A percentile compares a stretch with the other conserved stretches of the same genome.
phyloP scores from a whole-genome alignment of 2,888 invertebrate genomes.

The Hololepta plana region DNA sequence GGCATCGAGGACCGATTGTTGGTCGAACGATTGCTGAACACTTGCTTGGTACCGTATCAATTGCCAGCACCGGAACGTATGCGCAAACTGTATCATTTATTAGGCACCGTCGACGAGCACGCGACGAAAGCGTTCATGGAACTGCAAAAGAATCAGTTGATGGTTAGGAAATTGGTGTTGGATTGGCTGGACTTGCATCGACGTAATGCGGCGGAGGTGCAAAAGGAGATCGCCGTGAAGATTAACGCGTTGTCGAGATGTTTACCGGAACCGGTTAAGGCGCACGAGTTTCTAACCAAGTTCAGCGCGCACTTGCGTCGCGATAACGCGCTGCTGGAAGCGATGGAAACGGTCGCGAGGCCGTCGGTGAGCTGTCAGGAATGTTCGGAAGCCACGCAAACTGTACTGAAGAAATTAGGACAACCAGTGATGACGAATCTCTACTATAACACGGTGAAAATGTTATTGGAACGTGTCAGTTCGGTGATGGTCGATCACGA shows the following conservation, averaged over 20 bases:
- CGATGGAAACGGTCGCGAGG: slow-evolving; percentile 75
- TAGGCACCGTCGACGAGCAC: slow-evolving; percentile 88
- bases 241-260: slow-evolving; percentile 54
- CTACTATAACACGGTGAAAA: slow-evolving; percentile 91
- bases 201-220: slow-evolving; percentile 44
- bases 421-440: slow-evolving; percentile 89
- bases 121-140: slow-evolving; percentile 88
- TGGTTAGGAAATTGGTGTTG: slow-evolving; percentile 64
- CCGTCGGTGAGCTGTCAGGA: slow-evolving; percentile 87
- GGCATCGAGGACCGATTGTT: slow-evolving; percentile 77
- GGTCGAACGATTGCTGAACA: slow-evolving; percentile 84
- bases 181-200: slow-evolving; percentile 77
- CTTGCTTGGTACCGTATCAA: slow-evolving; percentile 87
- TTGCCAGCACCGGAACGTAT: slow-evolving; percentile 72
- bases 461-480: slow-evolving; percentile 83
- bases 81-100: slow-evolving; percentile 73
- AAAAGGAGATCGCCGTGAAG: slow-evolving; percentile 53
- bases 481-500: slow-evolving; percentile 92
- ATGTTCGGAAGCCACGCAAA: slow-evolving; percentile 78
- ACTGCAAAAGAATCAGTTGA: slow-evolving; percentile 77
- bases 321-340: slow-evolving; percentile 48
- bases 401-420: slow-evolving; percentile 80
- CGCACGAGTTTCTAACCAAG: slow-evolving; percentile 70
- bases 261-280: slow-evolving; percentile 83
- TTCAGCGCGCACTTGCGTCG: slow-evolving; percentile 64